Evolutionary conservation across 2,797 vertebrate species (phyloP), one percentile per base, ranked within the genome.

Genomic region (Phoeniculus purpureus): DNA sequence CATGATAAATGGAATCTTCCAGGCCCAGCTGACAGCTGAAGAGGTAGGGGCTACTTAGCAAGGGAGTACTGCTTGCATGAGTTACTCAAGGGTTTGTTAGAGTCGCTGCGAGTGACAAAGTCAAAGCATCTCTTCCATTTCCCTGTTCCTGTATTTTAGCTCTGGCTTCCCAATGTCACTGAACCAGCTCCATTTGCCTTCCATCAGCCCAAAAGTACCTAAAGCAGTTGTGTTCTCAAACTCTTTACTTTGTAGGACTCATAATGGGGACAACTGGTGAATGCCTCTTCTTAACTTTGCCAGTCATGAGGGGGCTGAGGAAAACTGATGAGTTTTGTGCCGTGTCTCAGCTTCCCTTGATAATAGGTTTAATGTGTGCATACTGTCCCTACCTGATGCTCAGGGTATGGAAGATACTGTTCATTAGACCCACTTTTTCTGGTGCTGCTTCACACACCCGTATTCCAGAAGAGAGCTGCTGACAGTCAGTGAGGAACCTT

Each of bases 141-240:
- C 29, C 9, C 7, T 40, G 4, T 21, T 65, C 18, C 20, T 14
- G 0, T 45, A n/a, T 26, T 17, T 47, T 32, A 12, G 3, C 32
- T 80, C n/a, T 34, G 40, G 7, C 20, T 77, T 65, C 15, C 20
- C 25, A 66, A 14, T 1, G 1, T 12, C 31, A 29, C 59, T 6
- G n/a, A 40, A 52, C 18, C n/a, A 70, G 17, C 2, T 19, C 8
- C 13, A 3, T 56, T 70, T 85, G 17, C 19, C 25, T 62, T 26
- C 29, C 10, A 37, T 16, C 40, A 51, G 22, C 18, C 19, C 22
- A 64, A 64, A 55, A 32, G 10, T 6, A 40, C 5, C 25, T 58
- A 27, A 64, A 67, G 29, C 6, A 50, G 7, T 20, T 13, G 6
- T 25, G 21, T 16, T 87, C 76, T 88, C 51, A 32, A 56, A 7